Evolutionary conservation across 2,888 invertebrate genomes (phyloP).

Genomic region (Dynastes maya): DNA sequence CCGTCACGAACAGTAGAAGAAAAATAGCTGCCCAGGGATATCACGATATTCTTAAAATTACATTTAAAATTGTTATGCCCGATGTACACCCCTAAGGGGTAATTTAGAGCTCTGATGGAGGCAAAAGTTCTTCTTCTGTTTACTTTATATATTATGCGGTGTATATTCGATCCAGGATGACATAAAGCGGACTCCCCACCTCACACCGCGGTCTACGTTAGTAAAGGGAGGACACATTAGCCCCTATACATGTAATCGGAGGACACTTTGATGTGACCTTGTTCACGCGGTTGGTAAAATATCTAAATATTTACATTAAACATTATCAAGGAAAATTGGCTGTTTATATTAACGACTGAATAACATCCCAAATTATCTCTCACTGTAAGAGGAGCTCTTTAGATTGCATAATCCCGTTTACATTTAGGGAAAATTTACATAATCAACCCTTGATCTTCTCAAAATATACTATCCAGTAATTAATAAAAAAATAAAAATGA

Average conservation of each 20-base stretch:
- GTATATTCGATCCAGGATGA: conserved; percentile 58
- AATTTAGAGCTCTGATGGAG: conserved; percentile 55
- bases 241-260: conserved; percentile 51
- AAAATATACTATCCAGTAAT: conserved; percentile 61
- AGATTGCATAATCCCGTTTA: conserved; percentile 63
- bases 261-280: conserved; percentile 62
- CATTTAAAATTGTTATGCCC: conserved; percentile 66
- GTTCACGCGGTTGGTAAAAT: conserved; percentile 59
- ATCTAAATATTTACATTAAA: conserved; percentile 69
- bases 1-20: conserved; percentile 65
- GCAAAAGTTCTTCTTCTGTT: conserved; percentile 59
- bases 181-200: conserved; percentile 52
- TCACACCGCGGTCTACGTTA: conserved; percentile 44
- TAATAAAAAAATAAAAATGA: conserved; percentile 37
- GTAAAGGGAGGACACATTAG: conserved; percentile 61
- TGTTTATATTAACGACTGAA: conserved; percentile 67
- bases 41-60: conserved; percentile 66
- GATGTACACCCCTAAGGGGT: conserved; percentile 54
- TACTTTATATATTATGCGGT: conserved; percentile 65
- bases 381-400: conserved; percentile 67
- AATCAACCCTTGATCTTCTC: conserved; percentile 62
- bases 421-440: conserved; percentile 66
- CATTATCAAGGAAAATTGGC: conserved; percentile 64
- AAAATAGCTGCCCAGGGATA: conserved; percentile 65
- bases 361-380: conserved; percentile 70